Evolutionary conservation across 2,797 vertebrate genomes (phyloP).

Genomic region (Sciaenops ocellatus): DNA sequence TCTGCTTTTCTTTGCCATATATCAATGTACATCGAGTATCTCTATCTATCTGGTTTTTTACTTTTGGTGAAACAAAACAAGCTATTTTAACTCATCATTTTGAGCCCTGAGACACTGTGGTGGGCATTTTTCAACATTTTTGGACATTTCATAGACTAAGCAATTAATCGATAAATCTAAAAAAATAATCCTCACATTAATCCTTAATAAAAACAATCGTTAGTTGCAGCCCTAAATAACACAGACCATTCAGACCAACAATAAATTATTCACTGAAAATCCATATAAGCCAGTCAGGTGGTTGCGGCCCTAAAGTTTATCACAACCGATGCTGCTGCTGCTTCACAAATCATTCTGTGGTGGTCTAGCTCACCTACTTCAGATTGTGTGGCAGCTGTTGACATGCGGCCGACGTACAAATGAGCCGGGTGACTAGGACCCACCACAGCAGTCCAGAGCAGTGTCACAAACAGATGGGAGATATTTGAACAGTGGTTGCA

Average conservation of each 20-base stretch:
- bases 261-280: not conserved
- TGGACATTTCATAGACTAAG: not conserved
- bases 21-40: not conserved
- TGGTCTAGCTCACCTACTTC: slow-evolving; percentile 15
- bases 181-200: not conserved
- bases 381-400: slow-evolving; percentile 45
- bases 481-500: slow-evolving; percentile 67
- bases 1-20: not conserved
- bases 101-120: not conserved
- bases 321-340: slow-evolving; percentile 16
- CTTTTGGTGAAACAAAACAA: not conserved
- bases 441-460: slow-evolving; percentile 43
- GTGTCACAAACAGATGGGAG: slow-evolving; percentile 62
- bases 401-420: slow-evolving; percentile 67
- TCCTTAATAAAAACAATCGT: not conserved
- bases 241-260: not conserved
- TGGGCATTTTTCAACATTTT: not conserved
- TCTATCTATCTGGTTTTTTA: not conserved
- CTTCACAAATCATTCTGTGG: slow-evolving; percentile 5
- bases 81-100: too few relatives aligned
- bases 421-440: slow-evolving; percentile 59
- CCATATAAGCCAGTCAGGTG: slow-evolving; percentile 5
- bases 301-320: not conserved
- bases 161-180: not conserved
- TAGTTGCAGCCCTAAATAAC: not conserved